A percentile compares a stretch with the other conserved stretches of the same genome.
Conservation (phyloP, 2,888 invertebrate species). For the Adelognathus sp. region DNA sequence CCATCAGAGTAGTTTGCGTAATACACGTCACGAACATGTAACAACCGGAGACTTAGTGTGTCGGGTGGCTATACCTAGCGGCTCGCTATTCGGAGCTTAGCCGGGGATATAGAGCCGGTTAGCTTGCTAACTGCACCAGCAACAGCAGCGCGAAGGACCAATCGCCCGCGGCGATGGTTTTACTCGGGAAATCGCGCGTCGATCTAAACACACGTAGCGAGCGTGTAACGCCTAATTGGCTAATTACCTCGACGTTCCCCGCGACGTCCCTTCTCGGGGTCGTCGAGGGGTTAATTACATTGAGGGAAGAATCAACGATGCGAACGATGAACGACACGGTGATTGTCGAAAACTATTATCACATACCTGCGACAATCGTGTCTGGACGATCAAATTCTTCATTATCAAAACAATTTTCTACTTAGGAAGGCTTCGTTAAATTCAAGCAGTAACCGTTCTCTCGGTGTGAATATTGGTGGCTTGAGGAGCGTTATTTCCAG, state of each 20-base stretch:
- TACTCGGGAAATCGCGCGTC: slow-evolving; percentile 59
- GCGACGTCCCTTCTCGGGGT: slow-evolving; percentile 3
- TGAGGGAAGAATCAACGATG: slow-evolving; percentile 44
- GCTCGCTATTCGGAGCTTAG: slow-evolving; percentile 35
- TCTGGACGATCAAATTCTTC: slow-evolving; percentile 25
- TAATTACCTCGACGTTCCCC: slow-evolving; percentile 51
- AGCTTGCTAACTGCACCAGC: slow-evolving; percentile 35
- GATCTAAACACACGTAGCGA: slow-evolving; percentile 62
- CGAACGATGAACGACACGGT: slow-evolving; percentile 12
- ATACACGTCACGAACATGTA: slow-evolving; percentile 41
- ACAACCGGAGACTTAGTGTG: slow-evolving; percentile 36
- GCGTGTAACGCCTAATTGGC: slow-evolving; percentile 64
- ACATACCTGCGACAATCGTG: background rate
- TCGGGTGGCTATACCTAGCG: slow-evolving; percentile 17
- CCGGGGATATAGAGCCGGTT: background rate
- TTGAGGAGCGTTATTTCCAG: too few relatives aligned
- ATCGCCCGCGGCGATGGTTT: slow-evolving; percentile 61
- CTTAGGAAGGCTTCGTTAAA: too few relatives aligned
- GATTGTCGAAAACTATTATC: slow-evolving; percentile 37
- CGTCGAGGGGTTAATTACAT: slow-evolving; percentile 53
- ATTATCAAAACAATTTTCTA: too few relatives aligned
- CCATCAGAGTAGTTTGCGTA: slow-evolving; percentile 44
- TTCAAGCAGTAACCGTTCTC: too few relatives aligned
- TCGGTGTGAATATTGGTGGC: too few relatives aligned
- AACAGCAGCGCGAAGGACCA: slow-evolving; percentile 45